Evolutionary conservation across 2,113 vertebrate species (phyloP), one percentile per base, ranked within the genome.

Genomic region (Neofelis nebulosa): DNA sequence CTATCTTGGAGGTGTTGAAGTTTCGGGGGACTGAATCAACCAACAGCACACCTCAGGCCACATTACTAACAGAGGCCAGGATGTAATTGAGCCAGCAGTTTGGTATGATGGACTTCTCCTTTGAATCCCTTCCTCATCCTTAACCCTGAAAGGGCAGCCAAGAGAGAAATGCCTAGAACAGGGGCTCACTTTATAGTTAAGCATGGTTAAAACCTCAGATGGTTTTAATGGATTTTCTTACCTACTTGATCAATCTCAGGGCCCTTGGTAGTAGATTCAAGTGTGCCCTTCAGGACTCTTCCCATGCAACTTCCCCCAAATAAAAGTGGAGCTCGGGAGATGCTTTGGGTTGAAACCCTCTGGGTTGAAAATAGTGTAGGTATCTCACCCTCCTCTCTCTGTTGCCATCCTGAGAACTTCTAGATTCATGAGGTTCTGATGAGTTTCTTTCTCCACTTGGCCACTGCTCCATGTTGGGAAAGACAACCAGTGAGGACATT

Each of bases 1-100:
- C 9, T 88, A 29, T 57, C 78, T 31, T 57, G 48, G 63, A 88
- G 52, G 86, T 38, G 94, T 91, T 93, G 73, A 13, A 25, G 89
- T 93, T 52, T 90, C 73, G 48, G 92, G 87, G 57, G 23, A 78
- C 79, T 63, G 16, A 73, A 61, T 27, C 57, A 93, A 14, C 66
- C 1, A 0, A 2, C 3, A 23, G 38, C 33, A 6, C 3, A 23
- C 71, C 78, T 57, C 14, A 4, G 89, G 91, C 55, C 57, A 11
- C 55, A 10, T n/a, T 55, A 48, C 82, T 25, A 36, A 50, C 74
- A 76, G 82, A 82, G 91, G 45, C 63, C 61, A 33, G 68, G 29
- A 38, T 33, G 45, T 14, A 7, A 31, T 3, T 2, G 85, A 41
- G 66, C 63, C 3, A 36, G 68, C 33, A 2, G 4, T 57, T 33